Evolutionary conservation across 2,888 invertebrate genomes (phyloP).

Genomic region (Sphaeridia pumilis): DNA sequence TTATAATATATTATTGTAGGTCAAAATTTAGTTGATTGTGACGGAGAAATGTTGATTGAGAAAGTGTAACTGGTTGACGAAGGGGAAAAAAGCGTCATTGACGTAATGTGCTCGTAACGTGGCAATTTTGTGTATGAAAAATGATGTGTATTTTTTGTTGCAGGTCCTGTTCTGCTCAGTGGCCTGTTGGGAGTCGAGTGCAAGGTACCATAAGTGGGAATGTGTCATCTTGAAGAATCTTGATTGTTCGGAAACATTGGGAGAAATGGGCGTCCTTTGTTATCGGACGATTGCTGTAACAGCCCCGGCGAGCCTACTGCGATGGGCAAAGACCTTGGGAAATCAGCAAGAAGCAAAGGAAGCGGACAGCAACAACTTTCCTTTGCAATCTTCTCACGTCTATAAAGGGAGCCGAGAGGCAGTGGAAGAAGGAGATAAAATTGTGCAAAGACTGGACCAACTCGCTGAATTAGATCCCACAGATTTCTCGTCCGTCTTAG

Average conservation of each 20-base stretch:
- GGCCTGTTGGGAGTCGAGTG: constrained; percentile 39
- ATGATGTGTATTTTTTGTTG: constrained; percentile 16
- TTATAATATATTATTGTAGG: too few species aligned
- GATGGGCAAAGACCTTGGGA: constrained; percentile 1
- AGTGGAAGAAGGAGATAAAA: neutral
- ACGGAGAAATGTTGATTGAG: too few species aligned
- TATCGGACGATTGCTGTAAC: constrained; percentile 33
- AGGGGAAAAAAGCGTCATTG: too few species aligned
- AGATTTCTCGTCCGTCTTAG: constrained; percentile 39
- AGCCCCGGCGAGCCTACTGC: neutral
- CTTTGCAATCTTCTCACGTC: neutral
- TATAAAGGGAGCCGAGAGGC: neutral
- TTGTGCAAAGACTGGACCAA: neutral
- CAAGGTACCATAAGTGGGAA: constrained; percentile 41
- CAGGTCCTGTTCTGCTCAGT: constrained; percentile 42
- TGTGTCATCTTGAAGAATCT: constrained; percentile 38
- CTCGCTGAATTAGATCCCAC: constrained; percentile 23
- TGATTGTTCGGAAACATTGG: constrained; percentile 30
- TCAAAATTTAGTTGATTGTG: too few species aligned
- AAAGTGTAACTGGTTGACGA: too few species aligned
- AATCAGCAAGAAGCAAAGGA: neutral
- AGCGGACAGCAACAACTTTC: neutral
- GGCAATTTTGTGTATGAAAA: neutral
- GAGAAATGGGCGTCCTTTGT: constrained; percentile 36
- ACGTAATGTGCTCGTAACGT: too few species aligned